Evolutionary conservation across 2,888 invertebrate genomes (phyloP), one percentile per base, ranked within the genome.

Genomic region (Hybos culiciformis): DNA sequence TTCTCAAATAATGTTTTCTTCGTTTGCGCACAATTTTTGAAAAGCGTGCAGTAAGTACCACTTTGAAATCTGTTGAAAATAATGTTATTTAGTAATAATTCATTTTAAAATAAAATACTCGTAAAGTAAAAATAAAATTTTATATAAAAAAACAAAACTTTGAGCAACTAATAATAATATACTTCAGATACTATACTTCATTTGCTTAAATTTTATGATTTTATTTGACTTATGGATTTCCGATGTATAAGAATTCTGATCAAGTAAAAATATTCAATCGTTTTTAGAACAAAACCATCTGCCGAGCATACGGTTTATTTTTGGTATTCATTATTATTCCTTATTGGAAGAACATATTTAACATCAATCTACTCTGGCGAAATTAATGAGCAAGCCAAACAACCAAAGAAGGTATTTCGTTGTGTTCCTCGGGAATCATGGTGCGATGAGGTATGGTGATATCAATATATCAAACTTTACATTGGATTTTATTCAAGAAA

Each of bases 1-100:
- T 74, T 73, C 49, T 70, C 70, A 15, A 72, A 70, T 44, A 73
- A 75, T 56, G 62, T 75, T 7, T 75, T 72, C 56, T 74, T 73
- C 49, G 73, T 75, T 53, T 71, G 75, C 47, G 68, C 73, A 18
- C 75, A 75, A 51, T 61, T 75, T 31, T 61, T 74, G 45, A 64
- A 69, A 43, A 73, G 72, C 46, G 61, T 74, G 48, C 69, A 64
- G 66, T 66, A 42, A 41, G n/a, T n/a, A n/a, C n/a, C n/a, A n/a
- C n/a, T n/a, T n/a, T n/a, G n/a, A n/a, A n/a, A n/a, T n/a, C 57
- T 47, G 17, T 1, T 32, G 19, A 23, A 15, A 37, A 7, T 24
- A 20, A 19, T 42, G 19, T 31, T 11, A n/a, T n/a, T n/a, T n/a
- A n/a, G n/a, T n/a, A n/a, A n/a, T n/a, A n/a, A n/a, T n/a, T n/a